Base-by-base conservation (phyloP, 2,797 vertebrate species). In the Alfaro cultratus region DNA sequence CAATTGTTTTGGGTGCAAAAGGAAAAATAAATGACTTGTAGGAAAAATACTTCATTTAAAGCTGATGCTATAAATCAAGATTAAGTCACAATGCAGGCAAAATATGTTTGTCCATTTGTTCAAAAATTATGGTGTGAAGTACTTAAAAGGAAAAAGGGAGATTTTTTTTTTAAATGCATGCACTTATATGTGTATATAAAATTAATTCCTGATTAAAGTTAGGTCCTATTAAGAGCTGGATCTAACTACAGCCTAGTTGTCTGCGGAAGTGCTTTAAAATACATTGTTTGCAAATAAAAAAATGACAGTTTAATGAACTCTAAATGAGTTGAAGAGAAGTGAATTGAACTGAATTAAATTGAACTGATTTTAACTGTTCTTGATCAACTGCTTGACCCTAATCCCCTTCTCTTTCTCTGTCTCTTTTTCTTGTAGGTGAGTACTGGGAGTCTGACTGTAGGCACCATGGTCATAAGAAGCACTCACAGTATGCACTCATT, bases 391-490 rank as follows among this genome's bases (percentile, higher is more conserved):
- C 81, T 64, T 77, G 53, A 78, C 64, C 70, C 83, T 87, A 21
- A 91, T 77, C 60, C 29, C 5, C 2, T 29, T 74, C 60, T 82
- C 79, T 83, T 46, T 79, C n/a, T 78, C 29, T 73, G 18, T 80
- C 29, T 83, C 46, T 62, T 21, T 78, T 55, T 81, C 72, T 80
- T 41, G 0, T 49, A 94, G 94, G 93, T 95, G 91, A 95, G 94
- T 94, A 85, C 85, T 81, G 8, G 84, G 53, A 82, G 53, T 74
- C 83, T 57, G n/a, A 36, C 47, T 80, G 72, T 10, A 34, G 47
- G 74, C 75, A 57, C 74, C 75, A 7, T 34, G 79, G 57, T 72
- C 78, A 53, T 60, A 77, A 79, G 89, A 85, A 72, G 78, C 74
- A 10, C 75, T 83, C 82, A 84, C 87, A 88, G 87, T 86, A 88